Percentiles rank a stretch among this genome's conserved stretches.
Evolutionary conservation across 2,797 vertebrate genomes (phyloP).

Genomic region (Sebastes flavidus): DNA sequence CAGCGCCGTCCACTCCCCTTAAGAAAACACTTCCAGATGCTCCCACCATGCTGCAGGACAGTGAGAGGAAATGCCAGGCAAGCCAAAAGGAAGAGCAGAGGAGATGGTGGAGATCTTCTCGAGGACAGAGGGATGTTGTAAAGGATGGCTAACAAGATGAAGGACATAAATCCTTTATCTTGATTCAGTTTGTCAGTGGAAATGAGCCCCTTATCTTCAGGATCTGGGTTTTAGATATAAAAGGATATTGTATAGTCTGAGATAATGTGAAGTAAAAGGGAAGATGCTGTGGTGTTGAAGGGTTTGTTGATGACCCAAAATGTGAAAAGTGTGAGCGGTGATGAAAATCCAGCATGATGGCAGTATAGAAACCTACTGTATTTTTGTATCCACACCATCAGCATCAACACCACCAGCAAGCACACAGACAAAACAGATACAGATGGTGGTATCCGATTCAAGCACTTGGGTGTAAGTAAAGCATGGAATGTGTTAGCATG

Average conservation of each 20-base stretch:
- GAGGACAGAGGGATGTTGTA: constrained; percentile 35
- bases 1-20: constrained; percentile 29
- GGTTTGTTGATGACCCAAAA: not conserved
- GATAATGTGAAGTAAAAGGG: not conserved
- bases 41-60: constrained; percentile 58
- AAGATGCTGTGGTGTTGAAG: not conserved
- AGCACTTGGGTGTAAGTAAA: constrained; percentile 48
- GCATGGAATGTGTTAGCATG: constrained; percentile 61
- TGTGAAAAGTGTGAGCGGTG: not conserved
- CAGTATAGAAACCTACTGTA: not conserved
- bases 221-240: constrained; percentile 1
- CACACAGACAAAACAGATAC: constrained; percentile 40
- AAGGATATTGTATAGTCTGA: not conserved
- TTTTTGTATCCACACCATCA: not conserved
- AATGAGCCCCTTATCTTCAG: constrained; percentile 1
- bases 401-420: constrained; percentile 14
- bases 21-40: constrained; percentile 74
- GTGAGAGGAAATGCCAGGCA: constrained; percentile 77
- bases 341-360: not conserved
- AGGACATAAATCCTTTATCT: constrained; percentile 16
- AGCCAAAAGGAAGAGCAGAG: constrained; percentile 65
- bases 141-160: constrained; percentile 26
- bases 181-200: constrained; percentile 17
- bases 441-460: constrained; percentile 50
- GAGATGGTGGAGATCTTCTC: constrained; percentile 63